phyloP scores from a whole-genome alignment of 2,113 vertebrate species.

The Addax nasomaculatus region DNA sequence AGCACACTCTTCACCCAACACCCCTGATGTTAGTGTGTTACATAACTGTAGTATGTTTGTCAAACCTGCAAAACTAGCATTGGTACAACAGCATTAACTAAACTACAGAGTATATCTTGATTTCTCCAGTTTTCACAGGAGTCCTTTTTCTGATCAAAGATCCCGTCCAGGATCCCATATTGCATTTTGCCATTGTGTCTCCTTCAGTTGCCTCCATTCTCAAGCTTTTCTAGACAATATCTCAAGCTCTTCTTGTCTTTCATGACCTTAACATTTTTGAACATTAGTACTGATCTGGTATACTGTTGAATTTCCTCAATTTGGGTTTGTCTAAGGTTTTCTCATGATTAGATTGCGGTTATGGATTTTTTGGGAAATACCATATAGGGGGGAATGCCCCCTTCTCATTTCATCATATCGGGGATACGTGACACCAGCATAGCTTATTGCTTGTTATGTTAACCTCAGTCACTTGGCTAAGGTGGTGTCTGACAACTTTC shows the following conservation, averaged over 20 bases:
- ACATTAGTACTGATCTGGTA: neutral
- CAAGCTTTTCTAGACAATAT: neutral
- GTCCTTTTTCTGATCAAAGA: neutral
- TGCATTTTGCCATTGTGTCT: neutral
- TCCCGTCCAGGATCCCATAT: neutral
- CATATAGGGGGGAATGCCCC: fast-evolving
- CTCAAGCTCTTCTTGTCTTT: neutral
- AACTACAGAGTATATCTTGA: neutral
- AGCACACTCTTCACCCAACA: neutral
- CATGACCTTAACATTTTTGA: neutral
- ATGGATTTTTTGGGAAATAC: neutral
- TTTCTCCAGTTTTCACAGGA: neutral
- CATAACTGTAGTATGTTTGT: neutral
- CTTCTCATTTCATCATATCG: neutral
- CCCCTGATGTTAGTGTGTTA: neutral
- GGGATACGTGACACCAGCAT: fast-evolving
- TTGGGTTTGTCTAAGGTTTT: neutral
- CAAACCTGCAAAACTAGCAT: neutral
- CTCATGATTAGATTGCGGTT: neutral
- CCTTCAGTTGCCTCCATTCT: neutral
- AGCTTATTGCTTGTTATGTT: neutral
- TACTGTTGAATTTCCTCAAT: neutral
- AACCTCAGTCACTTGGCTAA: neutral
- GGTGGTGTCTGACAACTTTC: neutral
- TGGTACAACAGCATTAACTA: neutral